Base-by-base conservation (phyloP, 2,888 invertebrate genomes). In the Hermodice carunculata region DNA sequence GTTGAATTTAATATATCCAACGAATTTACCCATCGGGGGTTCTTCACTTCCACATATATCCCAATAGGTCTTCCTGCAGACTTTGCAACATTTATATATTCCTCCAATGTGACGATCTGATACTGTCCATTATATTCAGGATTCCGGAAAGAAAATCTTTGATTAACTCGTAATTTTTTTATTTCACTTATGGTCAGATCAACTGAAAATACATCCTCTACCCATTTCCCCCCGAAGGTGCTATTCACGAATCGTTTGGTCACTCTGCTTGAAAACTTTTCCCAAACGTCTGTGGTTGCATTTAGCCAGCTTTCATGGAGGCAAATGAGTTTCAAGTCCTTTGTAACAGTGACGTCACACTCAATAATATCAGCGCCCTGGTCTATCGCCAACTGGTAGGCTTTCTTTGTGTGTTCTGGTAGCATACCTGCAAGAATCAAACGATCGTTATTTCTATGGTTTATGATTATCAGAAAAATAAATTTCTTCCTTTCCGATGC, bases 291-390 rank as follows among this genome's bases (percentile, higher is more conserved):
- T 3, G 75, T 76, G 8, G 64, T 61, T 3, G n/a, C 43, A n/a
- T 28, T 61, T n/a, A 76, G 54, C 66, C 66, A 68, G 31, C 56
- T 59, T 44, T 76, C 75, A 57, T 76, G 75, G 24, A 57, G 26
- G 46, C 70, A 70, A 11, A 71, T 34, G 28, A 74, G 46, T 22
- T 66, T 48, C 0, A 67, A 57, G 44, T 76, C 76, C 29, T 49
- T 51, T 5, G 74, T 76, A 31, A 76, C 32, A 6, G 42, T 48
- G 5, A 70, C 49, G 59, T 76, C 75, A 44, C 71, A 71, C 54
- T 76, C 76, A 31, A 76, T 72, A 43, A 70, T 49, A 61, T 76
- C 75, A 40, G 76, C 75, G 2, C 76, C 74, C 28, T 70, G 66
- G 6, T 64, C 66, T 6, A 74, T 60, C 11, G 77, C 77, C 22